Evolutionary conservation across 2,888 invertebrate genomes (phyloP), one percentile per base, ranked within the genome.

Genomic region (Torymus tubicola): DNA sequence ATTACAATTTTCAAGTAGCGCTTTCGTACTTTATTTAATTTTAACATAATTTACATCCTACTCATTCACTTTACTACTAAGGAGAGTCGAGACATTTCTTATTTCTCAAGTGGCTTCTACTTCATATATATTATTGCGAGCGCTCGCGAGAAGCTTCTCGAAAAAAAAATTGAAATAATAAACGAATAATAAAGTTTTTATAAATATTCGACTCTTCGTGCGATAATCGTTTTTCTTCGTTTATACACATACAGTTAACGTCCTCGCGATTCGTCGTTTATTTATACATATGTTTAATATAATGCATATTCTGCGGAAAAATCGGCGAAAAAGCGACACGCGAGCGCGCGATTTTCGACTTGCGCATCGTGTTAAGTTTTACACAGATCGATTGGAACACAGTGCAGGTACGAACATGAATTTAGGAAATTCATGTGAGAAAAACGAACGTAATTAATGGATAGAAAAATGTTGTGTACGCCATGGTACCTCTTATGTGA

Each of bases 341-440:
- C 69, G 67, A 16, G 21, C 79, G 58, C 68, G 69, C 69, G 69
- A 73, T 79, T 68, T 80, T 75, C 60, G 64, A 65, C 16, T 70
- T 80, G 69, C 79, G 63, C 73, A 67, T 79, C 53, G 50, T 63
- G 55, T 68, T 68, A 58, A 57, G 31, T 67, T 74, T 74, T 69
- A 74, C 65, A 75, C 71, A 75, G 70, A 68, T 80, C 63, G 60
- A 68, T 72, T 77, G 61, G 76, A 80, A 80, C 76, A 77, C 80
- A 80, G 68, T 72, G 80, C 70, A 76, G 80, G 76, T 76, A 76
- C 75, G 67, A 80, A 63, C 76, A 72, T 76, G 68, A 77, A 80
- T 80, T 76, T 52, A 70, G n/a, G 57, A 50, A 65, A 70, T 65
- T 81, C 61, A 69, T 74, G 68, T 64, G 73, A 77, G n/a, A 71